Conservation (phyloP, 2,888 invertebrate species). For the Dusona sp. region DNA sequence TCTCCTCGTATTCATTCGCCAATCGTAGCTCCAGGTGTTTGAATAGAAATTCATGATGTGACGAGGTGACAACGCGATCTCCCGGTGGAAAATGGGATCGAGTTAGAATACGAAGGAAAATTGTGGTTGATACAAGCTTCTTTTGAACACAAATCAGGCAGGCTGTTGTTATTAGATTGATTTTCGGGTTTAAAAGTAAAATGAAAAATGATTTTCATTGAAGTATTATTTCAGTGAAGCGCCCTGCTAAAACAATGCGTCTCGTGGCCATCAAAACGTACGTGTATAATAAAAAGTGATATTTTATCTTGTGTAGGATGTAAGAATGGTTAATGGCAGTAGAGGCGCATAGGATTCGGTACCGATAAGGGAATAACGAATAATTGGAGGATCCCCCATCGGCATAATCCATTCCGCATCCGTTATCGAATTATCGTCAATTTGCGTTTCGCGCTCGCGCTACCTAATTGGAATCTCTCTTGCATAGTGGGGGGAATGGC, state of each 20-base stretch:
- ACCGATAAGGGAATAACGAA: conserved; percentile 64
- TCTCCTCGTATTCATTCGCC: conserved; percentile 56
- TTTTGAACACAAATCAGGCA: background rate
- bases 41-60: conserved; percentile 75
- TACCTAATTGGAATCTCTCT: conserved; percentile 72
- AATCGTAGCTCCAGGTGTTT: conserved; percentile 68
- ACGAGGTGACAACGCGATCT: conserved; percentile 53
- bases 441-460: conserved; percentile 67
- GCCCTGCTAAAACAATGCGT: background rate
- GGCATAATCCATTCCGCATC: conserved; percentile 69
- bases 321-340: conserved; percentile 30
- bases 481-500: conserved; percentile 33
- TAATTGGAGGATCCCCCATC: conserved; percentile 68
- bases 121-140: background rate
- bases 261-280: background rate
- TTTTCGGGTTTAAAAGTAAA: background rate
- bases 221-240: background rate
- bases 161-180: background rate
- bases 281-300: conserved; percentile 1
- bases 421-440: conserved; percentile 72
- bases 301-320: background rate
- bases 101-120: conserved; percentile 27
- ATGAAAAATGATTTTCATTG: background rate
- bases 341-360: background rate
- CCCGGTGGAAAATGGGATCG: conserved; percentile 51